phyloP scores from a whole-genome alignment of 2,888 invertebrate genomes.

The Chalcis sispes region DNA sequence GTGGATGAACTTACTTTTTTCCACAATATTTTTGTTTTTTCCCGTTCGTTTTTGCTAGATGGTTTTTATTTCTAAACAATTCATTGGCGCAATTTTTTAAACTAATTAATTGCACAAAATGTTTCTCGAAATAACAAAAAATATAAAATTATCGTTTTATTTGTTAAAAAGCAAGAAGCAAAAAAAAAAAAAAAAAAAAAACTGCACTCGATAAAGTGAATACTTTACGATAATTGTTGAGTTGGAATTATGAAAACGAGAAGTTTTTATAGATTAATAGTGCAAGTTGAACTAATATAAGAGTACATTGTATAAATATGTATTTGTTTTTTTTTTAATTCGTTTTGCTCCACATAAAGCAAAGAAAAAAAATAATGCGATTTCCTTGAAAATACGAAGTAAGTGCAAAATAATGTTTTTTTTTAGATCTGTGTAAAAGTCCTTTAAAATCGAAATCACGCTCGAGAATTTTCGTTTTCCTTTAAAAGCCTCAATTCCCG shows the following conservation, averaged over 20 bases:
- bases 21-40: not conserved
- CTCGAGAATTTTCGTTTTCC: constrained; percentile 43
- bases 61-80: constrained; percentile 7
- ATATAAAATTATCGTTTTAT: constrained; percentile 29
- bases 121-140: constrained; percentile 25
- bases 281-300: constrained; percentile 1
- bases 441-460: constrained; percentile 40
- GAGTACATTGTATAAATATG: too few species aligned
- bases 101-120: not conserved
- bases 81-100: constrained; percentile 16
- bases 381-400: not conserved
- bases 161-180: not conserved
- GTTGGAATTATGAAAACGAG: not conserved
- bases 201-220: not conserved
- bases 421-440: constrained; percentile 18
- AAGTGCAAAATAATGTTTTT: constrained; percentile 12
- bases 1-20: constrained; percentile 17
- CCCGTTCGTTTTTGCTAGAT: constrained; percentile 14
- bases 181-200: too few species aligned
- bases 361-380: too few species aligned
- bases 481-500: constrained; percentile 40
- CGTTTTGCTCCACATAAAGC: too few species aligned
- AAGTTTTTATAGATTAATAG: not conserved
- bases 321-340: too few species aligned
- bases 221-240: too few species aligned